Conservation (phyloP, 2,797 vertebrate species). For the Vultur gryphus region DNA sequence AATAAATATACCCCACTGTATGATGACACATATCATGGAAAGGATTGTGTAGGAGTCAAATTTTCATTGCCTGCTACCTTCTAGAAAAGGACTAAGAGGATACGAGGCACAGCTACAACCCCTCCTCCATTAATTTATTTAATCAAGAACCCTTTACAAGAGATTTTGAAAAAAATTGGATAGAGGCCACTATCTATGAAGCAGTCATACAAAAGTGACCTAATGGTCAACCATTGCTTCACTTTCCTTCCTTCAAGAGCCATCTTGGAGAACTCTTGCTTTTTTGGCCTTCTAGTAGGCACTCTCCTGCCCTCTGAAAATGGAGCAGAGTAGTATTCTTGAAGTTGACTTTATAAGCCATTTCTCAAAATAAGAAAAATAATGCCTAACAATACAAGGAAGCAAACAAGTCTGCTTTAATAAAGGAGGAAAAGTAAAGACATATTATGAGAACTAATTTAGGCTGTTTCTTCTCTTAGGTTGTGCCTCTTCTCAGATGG, state of each 20-base stretch:
- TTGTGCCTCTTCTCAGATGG: background rate
- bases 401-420: rapidly evolving
- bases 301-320: background rate
- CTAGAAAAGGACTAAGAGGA: background rate
- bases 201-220: background rate
- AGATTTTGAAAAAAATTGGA: background rate
- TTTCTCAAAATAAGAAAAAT: background rate
- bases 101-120: background rate
- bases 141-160: background rate
- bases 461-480: background rate
- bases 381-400: background rate
- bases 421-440: background rate
- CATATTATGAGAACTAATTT: background rate
- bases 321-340: background rate
- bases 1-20: background rate
- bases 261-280: background rate
- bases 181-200: background rate
- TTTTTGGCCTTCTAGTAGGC: background rate
- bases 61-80: background rate
- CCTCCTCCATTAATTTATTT: background rate
- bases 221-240: background rate
- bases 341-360: background rate
- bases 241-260: background rate
- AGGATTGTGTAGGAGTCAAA: background rate
- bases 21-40: background rate